phyloP scores from a whole-genome alignment of 2,888 invertebrate genomes.

The Nemurella pictetii region DNA sequence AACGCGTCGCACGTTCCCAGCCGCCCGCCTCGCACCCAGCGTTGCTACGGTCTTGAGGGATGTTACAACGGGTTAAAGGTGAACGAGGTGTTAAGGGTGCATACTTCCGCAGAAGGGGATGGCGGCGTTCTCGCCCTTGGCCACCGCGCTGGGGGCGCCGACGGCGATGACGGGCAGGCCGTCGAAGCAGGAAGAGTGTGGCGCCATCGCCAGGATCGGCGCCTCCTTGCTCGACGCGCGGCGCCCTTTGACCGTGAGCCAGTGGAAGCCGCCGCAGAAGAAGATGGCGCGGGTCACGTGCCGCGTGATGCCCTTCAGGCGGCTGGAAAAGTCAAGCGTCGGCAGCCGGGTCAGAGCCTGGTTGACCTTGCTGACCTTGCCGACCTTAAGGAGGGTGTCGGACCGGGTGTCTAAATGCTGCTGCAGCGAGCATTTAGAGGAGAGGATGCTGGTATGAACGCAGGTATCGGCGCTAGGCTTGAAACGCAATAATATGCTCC shows the following conservation, averaged over 20 bases:
- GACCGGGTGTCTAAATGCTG: no score
- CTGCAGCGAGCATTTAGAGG: no score
- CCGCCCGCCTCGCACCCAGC: no score
- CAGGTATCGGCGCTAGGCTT: no score
- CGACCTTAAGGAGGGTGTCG: no score
- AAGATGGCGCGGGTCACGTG: constrained; percentile 75
- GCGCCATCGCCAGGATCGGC: constrained; percentile 69
- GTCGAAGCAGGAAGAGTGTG: constrained; percentile 91
- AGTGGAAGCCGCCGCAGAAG: constrained; percentile 79
- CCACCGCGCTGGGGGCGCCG: constrained; percentile 87
- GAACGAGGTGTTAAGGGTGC: constrained; percentile 47
- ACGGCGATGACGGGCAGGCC: constrained; percentile 79
- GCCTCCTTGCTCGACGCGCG: constrained; percentile 59
- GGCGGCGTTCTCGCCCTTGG: constrained; percentile 79
- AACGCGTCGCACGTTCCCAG: no score
- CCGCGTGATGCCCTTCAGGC: constrained; percentile 66
- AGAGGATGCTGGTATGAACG: no score
- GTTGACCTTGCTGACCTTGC: no score
- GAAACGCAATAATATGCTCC: no score
- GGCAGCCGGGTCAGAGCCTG: not conserved
- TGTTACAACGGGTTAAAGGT: no score
- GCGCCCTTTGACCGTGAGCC: constrained; percentile 72
- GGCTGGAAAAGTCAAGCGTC: constrained; percentile 53
- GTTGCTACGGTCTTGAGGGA: no score
- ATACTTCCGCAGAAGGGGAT: constrained; percentile 91